Evolutionary conservation across 2,113 vertebrate species (phyloP).

Genomic region (Rhegmatorhina hoffmannsi): DNA sequence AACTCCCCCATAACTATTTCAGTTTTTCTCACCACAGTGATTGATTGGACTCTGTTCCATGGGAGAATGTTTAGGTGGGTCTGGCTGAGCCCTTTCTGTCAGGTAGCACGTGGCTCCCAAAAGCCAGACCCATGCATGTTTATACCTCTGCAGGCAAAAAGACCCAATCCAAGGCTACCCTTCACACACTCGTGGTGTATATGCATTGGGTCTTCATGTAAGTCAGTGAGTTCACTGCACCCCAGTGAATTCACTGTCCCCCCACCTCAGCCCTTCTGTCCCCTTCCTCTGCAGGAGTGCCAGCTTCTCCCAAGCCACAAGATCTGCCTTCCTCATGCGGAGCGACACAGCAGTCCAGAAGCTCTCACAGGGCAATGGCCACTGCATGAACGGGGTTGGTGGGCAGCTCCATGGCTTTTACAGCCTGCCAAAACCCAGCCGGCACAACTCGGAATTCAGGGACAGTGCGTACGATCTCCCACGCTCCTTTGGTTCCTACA

Average conservation of each 20-base stretch:
- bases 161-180: neutral
- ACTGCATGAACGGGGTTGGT: constrained; percentile 86
- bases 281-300: constrained; percentile 82
- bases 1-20: neutral
- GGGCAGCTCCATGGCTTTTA: constrained; percentile 91
- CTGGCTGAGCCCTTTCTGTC: neutral
- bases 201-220: neutral
- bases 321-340: constrained; percentile 85
- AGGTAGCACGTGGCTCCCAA: neutral
- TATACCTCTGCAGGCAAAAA: neutral
- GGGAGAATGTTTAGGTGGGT: neutral
- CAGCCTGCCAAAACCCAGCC: constrained; percentile 90
- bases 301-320: constrained; percentile 94
- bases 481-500: constrained; percentile 82
- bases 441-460: constrained; percentile 79
- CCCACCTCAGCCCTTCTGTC: neutral
- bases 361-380: constrained; percentile 88
- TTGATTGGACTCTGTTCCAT: neutral
- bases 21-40: neutral
- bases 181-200: neutral
- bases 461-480: constrained; percentile 91
- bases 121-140: neutral
- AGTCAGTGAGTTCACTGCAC: neutral
- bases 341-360: constrained; percentile 90
- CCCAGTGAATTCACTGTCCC: neutral